A percentile compares a stretch with the other conserved stretches of the same genome.
Evolutionary conservation across 2,888 invertebrate genomes (phyloP).

Genomic region (Acleris emargana): DNA sequence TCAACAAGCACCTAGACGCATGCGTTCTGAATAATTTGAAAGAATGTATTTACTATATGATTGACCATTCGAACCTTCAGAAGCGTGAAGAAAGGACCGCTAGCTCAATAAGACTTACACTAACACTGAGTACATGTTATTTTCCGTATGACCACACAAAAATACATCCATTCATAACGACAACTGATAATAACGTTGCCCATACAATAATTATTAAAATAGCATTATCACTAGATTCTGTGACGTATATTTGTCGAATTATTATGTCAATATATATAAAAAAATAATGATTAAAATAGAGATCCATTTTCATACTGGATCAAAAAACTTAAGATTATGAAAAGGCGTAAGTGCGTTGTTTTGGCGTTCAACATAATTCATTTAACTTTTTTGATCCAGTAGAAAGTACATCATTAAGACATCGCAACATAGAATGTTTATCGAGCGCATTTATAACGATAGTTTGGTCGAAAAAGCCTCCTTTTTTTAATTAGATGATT

Average conservation of each 20-base stretch:
- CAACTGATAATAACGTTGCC: conserved; percentile 28
- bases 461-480: conserved; percentile 22
- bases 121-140: conserved; percentile 28
- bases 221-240: conserved; percentile 32
- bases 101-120: conserved; percentile 28
- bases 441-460: conserved; percentile 13
- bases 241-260: conserved; percentile 33
- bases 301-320: conserved; percentile 9
- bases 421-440: conserved; percentile 30
- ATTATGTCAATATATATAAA: conserved; percentile 34
- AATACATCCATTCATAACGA: conserved; percentile 33
- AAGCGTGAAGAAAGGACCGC: conserved; percentile 19
- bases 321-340: not conserved
- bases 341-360: not conserved
- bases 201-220: conserved; percentile 35
- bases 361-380: not conserved
- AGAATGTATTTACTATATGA: too few relatives aligned
- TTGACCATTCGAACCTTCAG: conserved; percentile 18
- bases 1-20: too few relatives aligned
- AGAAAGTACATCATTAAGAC: conserved; percentile 11
- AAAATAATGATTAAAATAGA: conserved; percentile 32
- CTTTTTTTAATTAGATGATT: conserved; percentile 7
- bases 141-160: conserved; percentile 27
- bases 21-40: too few relatives aligned
- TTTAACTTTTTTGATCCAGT: conserved; percentile 16